These are phyloP conservation scores for Camponotus floridanus DNA, from an alignment of 1,140 invertebrate species.

Conservation along the genomic window DNA sequence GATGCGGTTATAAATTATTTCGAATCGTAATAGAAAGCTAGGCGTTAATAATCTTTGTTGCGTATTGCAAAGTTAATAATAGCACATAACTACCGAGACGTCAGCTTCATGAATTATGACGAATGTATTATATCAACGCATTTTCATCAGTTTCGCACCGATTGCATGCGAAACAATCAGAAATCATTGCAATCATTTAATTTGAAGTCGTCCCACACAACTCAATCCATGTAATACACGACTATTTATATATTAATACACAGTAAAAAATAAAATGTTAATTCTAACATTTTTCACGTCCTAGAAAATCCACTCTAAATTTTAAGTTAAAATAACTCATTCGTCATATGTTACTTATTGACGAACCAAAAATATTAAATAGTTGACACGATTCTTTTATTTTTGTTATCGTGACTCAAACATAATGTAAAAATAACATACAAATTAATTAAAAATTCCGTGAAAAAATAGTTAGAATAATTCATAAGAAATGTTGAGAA, in stretches of 20 bases:
- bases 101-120: background rate
- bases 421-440: too few species aligned
- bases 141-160: background rate
- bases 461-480: too few species aligned
- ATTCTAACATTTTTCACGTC: too few species aligned
- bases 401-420: too few species aligned
- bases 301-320: too few species aligned
- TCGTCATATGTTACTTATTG: too few species aligned
- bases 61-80: background rate
- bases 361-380: too few species aligned
- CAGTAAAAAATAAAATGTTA: too few species aligned
- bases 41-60: conserved; percentile 18
- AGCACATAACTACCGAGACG: background rate
- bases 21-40: conserved; percentile 18
- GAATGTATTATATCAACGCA: background rate
- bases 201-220: background rate
- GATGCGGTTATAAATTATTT: conserved; percentile 32
- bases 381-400: too few species aligned
- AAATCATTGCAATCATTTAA: background rate
- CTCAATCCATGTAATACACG: background rate
- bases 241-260: background rate
- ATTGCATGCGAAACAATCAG: background rate
- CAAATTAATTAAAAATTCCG: too few species aligned
- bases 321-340: too few species aligned
- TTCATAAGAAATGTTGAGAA: too few species aligned